Conservation (phyloP, 2,797 vertebrate species). For the Channallabes apus region DNA sequence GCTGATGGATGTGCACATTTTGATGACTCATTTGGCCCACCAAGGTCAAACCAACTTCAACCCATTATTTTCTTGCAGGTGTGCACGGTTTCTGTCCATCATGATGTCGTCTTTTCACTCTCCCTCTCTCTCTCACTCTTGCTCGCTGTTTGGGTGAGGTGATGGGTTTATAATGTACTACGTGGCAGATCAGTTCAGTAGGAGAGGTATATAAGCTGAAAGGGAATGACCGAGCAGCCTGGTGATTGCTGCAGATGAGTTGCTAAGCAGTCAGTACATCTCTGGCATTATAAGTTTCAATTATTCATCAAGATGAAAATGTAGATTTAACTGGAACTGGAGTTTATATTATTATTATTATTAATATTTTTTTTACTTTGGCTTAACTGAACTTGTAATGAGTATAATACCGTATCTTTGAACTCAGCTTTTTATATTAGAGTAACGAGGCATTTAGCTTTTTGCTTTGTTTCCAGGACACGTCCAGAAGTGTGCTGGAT, state of each 20-base stretch:
- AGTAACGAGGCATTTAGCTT: background rate
- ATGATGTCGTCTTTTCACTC: background rate
- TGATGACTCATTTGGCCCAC: constrained; percentile 18
- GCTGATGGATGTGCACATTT: constrained; percentile 37
- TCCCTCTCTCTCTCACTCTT: background rate
- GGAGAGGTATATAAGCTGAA: constrained; percentile 13
- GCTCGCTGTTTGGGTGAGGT: constrained; percentile 18
- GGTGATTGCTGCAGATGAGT: constrained; percentile 41
- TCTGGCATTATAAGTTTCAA: constrained; percentile 30
- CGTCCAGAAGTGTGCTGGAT: constrained; percentile 51
- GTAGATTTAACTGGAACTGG: constrained; percentile 45
- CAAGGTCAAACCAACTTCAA: constrained; percentile 42
- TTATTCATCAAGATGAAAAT: constrained; percentile 49
- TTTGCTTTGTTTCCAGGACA: background rate
- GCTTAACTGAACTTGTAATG: constrained; percentile 5
- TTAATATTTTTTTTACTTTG: background rate
- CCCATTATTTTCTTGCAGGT: constrained; percentile 16
- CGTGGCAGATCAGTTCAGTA: background rate
- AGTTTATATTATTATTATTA: background rate
- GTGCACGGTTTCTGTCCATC: background rate
- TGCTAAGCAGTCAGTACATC: constrained; percentile 26
- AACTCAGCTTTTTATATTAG: background rate
- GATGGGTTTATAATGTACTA: constrained; percentile 46
- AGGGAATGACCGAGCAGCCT: constrained; percentile 42
- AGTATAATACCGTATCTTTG: background rate